Conservation (phyloP, 2,113 vertebrate genomes). For the Conger conger region DNA sequence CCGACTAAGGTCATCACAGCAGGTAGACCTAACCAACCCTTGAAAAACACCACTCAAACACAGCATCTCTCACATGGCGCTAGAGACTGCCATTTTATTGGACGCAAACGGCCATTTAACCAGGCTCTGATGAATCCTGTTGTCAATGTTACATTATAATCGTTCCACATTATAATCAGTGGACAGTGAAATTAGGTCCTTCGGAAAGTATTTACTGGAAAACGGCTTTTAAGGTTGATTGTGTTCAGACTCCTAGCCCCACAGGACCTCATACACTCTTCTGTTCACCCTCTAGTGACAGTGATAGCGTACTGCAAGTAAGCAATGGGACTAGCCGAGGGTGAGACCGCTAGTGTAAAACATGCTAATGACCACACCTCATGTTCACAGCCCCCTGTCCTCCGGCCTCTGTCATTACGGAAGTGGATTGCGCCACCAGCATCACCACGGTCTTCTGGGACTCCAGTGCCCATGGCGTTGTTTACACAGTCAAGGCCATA, state of each 20-base stretch:
- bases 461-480: slow-evolving; percentile 39
- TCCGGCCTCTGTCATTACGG: slow-evolving; percentile 36
- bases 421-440: slow-evolving; percentile 56
- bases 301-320: too few species aligned
- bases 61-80: neutral
- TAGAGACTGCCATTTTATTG: neutral
- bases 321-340: too few species aligned
- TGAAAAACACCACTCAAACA: neutral
- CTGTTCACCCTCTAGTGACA: too few species aligned
- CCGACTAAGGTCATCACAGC: slow-evolving; percentile 41
- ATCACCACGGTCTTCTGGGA: slow-evolving; percentile 59
- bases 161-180: too few species aligned
- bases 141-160: too few species aligned
- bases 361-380: slow-evolving; percentile 6
- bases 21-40: slow-evolving; percentile 44
- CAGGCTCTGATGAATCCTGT: too few species aligned
- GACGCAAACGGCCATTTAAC: neutral
- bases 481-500: slow-evolving; percentile 47
- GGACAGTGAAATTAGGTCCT: too few species aligned
- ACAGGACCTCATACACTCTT: too few species aligned
- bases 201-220: neutral
- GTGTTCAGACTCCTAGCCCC: too few species aligned
- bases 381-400: slow-evolving; percentile 64
- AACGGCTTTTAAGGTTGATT: too few species aligned
- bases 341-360: too few species aligned